phyloP scores from a whole-genome alignment of 1,140 invertebrate species.

The Arion vulgaris region DNA sequence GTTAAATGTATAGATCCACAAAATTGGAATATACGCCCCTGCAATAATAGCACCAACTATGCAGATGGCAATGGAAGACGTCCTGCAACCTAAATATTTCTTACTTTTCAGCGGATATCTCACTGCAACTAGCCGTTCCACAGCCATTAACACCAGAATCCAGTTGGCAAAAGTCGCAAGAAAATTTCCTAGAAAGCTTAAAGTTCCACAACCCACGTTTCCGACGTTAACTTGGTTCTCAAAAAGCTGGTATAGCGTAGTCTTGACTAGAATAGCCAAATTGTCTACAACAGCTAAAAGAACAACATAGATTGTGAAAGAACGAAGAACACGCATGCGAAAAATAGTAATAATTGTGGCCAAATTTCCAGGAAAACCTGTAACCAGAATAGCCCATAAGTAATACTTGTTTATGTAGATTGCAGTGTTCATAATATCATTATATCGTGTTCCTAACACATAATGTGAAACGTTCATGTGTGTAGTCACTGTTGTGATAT shows the following conservation, averaged over 20 bases:
- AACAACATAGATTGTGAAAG: constrained; percentile 56
- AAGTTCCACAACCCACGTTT: constrained; percentile 36
- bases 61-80: constrained; percentile 11
- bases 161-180: constrained; percentile 59
- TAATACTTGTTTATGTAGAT: constrained; percentile 26
- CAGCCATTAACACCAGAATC: constrained; percentile 60
- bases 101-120: constrained; percentile 16
- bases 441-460: not conserved
- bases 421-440: not conserved
- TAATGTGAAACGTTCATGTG: not conserved
- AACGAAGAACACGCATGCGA: constrained; percentile 50
- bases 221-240: constrained; percentile 36
- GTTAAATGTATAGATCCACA: constrained; percentile 21
- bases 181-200: constrained; percentile 56
- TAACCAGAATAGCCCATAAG: constrained; percentile 16
- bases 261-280: constrained; percentile 50
- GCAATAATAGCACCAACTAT: constrained; percentile 23
- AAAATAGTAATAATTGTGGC: constrained; percentile 55
- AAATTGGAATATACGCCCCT: constrained; percentile 29
- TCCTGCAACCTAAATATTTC: constrained; percentile 5
- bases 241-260: constrained; percentile 41
- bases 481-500: too few species aligned
- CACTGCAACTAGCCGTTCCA: constrained; percentile 52
- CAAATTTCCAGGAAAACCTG: constrained; percentile 46
- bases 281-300: constrained; percentile 57